These are phyloP conservation scores for Hoplodrina blanda DNA, from an alignment of 2,888 invertebrate species.

Conservation along the genomic window DNA sequence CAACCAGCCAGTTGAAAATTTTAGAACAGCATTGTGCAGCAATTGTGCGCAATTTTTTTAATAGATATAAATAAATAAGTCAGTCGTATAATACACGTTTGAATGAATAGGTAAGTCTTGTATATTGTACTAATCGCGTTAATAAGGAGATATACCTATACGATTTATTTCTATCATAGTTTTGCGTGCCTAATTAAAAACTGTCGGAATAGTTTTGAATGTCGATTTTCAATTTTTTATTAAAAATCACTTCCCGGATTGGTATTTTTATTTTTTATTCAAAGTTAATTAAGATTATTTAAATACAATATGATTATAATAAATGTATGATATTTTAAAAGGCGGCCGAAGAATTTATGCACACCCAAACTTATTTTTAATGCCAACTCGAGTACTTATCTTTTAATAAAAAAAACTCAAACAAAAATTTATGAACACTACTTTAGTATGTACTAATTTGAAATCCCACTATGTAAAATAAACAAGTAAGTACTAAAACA, in stretches of 20 bases:
- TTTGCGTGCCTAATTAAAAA: too few relatives aligned
- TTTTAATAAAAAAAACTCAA: not conserved
- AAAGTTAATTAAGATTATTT: too few relatives aligned
- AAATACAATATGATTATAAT: too few relatives aligned
- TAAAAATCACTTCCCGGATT: not conserved
- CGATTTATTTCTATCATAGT: not conserved
- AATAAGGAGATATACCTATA: not conserved
- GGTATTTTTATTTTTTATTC: not conserved
- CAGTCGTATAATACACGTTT: not conserved
- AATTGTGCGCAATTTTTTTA: not conserved
- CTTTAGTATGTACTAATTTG: not conserved
- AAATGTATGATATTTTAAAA: not conserved
- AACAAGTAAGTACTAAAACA: not conserved
- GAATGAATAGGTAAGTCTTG: not conserved
- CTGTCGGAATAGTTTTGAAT: not conserved
- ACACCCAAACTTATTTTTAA: conserved; percentile 5
- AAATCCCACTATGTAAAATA: not conserved
- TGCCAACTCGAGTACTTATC: not conserved
- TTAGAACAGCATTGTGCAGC: not conserved
- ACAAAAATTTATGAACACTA: not conserved
- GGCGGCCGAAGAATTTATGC: not conserved
- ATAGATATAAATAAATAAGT: not conserved
- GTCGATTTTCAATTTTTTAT: not conserved
- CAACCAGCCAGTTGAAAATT: not conserved
- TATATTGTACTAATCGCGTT: not conserved